Conservation (phyloP, 2,888 invertebrate genomes). For the Microchrysa polita region DNA sequence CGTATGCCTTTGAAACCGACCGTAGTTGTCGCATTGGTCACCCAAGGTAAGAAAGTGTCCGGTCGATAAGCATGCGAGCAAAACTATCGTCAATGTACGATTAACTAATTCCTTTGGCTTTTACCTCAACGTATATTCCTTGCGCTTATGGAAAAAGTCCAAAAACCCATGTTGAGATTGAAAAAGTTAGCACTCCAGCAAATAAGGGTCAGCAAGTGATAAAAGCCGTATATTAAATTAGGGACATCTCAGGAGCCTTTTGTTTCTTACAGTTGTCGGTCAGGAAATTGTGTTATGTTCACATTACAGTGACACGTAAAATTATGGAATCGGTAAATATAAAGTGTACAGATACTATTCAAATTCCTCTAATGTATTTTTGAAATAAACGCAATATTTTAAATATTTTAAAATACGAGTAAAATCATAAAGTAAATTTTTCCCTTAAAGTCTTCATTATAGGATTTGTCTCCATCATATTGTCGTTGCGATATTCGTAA, state of each 20-base stretch:
- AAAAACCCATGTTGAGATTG: constrained; percentile 17
- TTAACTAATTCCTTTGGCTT: background rate
- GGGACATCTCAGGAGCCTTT: constrained; percentile 46
- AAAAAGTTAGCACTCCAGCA: constrained; percentile 44
- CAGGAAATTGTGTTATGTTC: background rate
- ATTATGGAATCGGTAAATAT: too few relatives aligned
- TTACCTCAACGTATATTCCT: background rate
- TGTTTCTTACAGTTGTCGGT: constrained; percentile 36
- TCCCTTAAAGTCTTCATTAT: too few relatives aligned
- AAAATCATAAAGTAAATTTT: too few relatives aligned
- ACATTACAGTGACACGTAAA: too few relatives aligned
- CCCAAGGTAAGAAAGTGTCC: constrained; percentile 37
- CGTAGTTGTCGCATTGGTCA: constrained; percentile 8
- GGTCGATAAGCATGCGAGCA: constrained; percentile 24
- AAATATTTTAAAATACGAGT: too few relatives aligned
- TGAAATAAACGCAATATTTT: too few relatives aligned
- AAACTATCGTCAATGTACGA: background rate
- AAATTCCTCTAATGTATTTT: too few relatives aligned
- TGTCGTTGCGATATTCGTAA: too few relatives aligned
- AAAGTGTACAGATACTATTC: too few relatives aligned
- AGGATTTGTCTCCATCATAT: too few relatives aligned
- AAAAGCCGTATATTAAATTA: constrained; percentile 48
- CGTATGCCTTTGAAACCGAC: background rate
- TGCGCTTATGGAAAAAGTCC: constrained; percentile 18
- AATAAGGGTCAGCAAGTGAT: constrained; percentile 46